Evolutionary conservation across 1,140 invertebrate genomes (phyloP).

Genomic region (Anastatus disparis): DNA sequence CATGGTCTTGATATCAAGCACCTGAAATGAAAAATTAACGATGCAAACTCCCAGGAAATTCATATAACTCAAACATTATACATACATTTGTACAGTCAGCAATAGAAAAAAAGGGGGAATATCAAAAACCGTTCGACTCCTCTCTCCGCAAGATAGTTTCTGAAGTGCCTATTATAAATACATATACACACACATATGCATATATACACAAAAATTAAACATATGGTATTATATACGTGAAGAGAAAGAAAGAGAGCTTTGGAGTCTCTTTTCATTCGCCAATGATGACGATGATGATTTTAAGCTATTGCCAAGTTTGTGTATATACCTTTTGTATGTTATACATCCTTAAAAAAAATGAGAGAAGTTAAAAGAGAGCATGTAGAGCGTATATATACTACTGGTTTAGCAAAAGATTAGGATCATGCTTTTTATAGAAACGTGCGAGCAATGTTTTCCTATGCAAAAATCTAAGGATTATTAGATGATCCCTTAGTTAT

Average conservation of each 20-base stretch:
- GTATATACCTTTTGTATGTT: neutral
- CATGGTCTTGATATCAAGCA: neutral
- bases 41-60: slow-evolving; percentile 1
- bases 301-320: neutral
- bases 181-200: neutral
- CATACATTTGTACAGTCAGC: neutral
- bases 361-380: too few species aligned
- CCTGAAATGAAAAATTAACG: slow-evolving; percentile 2
- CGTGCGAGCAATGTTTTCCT: slow-evolving; percentile 23
- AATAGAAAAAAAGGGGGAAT: neutral
- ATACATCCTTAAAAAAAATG: neutral
- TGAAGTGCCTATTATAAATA: slow-evolving; percentile 17
- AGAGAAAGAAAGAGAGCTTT: too few species aligned
- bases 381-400: too few species aligned
- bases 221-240: neutral
- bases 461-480: slow-evolving; percentile 28
- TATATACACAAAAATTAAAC: too few species aligned
- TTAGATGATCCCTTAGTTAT: slow-evolving; percentile 13
- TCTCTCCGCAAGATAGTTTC: neutral
- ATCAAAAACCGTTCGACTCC: neutral
- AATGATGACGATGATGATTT: too few species aligned
- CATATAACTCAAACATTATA: too few species aligned
- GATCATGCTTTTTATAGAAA: neutral
- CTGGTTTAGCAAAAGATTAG: slow-evolving; percentile 25
- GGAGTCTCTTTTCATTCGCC: too few species aligned